Evolutionary conservation across 2,797 vertebrate genomes (phyloP).

Genomic region (Danionella dracula): DNA sequence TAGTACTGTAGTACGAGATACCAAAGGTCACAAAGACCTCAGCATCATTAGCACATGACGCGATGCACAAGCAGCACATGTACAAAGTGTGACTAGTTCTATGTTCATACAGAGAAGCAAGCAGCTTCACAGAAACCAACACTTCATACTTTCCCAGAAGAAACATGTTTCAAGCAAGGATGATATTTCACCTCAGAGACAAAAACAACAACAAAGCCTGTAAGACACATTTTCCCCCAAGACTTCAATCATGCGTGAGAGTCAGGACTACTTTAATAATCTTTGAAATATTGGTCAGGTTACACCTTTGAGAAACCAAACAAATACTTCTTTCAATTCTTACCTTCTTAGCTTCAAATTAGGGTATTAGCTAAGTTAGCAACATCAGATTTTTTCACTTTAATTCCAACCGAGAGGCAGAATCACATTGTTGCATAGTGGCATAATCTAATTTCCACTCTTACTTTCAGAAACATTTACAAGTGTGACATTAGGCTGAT

Average conservation of each 20-base stretch:
- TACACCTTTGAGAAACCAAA: no score
- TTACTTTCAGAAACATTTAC: neutral
- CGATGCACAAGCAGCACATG: neutral
- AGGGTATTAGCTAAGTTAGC: no score
- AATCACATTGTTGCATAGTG: neutral
- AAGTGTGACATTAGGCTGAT: constrained; percentile 8
- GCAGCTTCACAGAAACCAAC: neutral
- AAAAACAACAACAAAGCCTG: neutral
- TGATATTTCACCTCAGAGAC: neutral
- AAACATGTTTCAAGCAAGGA: neutral
- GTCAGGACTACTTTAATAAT: no score
- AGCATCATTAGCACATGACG: neutral
- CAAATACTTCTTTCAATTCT: no score
- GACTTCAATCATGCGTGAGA: no score
- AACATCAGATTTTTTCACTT: no score
- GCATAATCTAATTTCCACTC: constrained; percentile 24
- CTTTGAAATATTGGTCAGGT: no score
- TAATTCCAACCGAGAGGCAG: neutral
- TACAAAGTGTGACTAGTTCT: neutral
- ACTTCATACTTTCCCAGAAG: neutral
- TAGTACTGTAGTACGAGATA: no score
- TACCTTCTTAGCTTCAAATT: no score
- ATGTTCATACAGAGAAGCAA: constrained; percentile 3
- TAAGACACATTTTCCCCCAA: no score
- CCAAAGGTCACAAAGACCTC: neutral